A percentile compares a stretch with the other conserved stretches of the same genome.
Evolutionary conservation across 2,113 vertebrate species (phyloP).

Genomic region (Pterocles orientalis): DNA sequence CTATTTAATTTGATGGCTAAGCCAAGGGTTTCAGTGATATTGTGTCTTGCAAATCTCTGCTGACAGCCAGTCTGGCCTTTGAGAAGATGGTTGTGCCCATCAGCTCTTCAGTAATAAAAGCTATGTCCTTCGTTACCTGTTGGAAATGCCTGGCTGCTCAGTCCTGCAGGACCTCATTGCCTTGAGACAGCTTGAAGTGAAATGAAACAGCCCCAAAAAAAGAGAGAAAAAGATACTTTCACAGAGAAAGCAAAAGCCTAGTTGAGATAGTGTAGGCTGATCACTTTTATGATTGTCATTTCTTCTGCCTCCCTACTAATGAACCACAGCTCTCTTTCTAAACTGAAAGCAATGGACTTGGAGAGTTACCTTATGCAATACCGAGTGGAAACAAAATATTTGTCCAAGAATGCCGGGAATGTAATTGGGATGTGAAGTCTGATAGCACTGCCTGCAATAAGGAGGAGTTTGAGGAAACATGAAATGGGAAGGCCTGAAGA

Average conservation of each 20-base stretch:
- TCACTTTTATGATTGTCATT: neutral
- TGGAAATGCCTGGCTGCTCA: neutral
- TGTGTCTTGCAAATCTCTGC: neutral
- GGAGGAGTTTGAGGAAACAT: neutral
- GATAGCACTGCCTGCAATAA: neutral
- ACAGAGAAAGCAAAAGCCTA: neutral
- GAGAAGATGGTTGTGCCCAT: neutral
- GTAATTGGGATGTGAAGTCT: neutral
- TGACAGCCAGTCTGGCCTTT: neutral
- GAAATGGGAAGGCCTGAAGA: neutral
- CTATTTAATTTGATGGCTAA: conserved; percentile 18
- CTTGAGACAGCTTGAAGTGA: neutral
- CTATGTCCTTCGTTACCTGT: neutral
- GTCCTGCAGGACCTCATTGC: neutral
- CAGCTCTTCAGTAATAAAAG: neutral
- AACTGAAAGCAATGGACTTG: neutral
- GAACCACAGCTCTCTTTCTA: neutral
- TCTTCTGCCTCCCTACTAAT: neutral
- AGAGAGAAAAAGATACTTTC: neutral
- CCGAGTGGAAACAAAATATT: neutral
- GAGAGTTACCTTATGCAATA: neutral
- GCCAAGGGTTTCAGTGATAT: neutral
- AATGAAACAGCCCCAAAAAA: neutral
- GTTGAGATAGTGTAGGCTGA: neutral
- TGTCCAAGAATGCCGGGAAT: neutral